Evolutionary conservation across 2,888 invertebrate genomes (phyloP), one percentile per base, ranked within the genome.

Genomic region (Cephalotes varians): DNA sequence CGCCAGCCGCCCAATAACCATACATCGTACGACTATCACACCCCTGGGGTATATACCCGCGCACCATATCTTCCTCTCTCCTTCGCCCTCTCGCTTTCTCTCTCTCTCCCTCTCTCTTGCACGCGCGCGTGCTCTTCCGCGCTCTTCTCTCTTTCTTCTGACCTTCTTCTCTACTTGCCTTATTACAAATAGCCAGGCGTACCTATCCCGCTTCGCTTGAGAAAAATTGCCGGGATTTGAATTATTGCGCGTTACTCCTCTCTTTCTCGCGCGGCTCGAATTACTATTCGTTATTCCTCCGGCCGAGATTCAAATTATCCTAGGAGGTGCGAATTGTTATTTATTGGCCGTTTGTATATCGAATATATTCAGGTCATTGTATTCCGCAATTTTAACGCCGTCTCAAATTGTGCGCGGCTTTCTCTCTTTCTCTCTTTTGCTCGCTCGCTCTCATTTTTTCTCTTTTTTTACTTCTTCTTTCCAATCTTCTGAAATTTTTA

Each of bases 1-100:
- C 92, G 92, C 92, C 93, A 92, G 92, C 93, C 93, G 93, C 92
- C 94, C 94, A 94, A 94, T 94, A 94, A 94, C 94, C 93, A 94
- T 94, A 93, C 93, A 93, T 94, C 93, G 91, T 92, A 92, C 90
- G 90, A 90, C 92, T 93, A 94, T 94, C 93, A 93, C 93, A 93
- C 93, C 93, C 94, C 86, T 82, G 93, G 93, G 93, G 84, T 91
- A 87, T 91, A 89, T 87, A 86, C 84, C 64, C 73, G 67, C 81
- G 77, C 77, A 72, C 62, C 83, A 82, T 83, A 72, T 85, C 74
- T 82, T 69, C 47, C 58, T 77, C 67, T 77, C 85, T 73, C 79
- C 81, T 69, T 54, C 65, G 47, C 49, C 21, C 47, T 54, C 37
- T 18, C 65, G 49, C 37, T 72, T 40, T 71, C 69, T 74, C 65